phyloP scores from a whole-genome alignment of 2,113 vertebrate species.

The Hassar affinis region DNA sequence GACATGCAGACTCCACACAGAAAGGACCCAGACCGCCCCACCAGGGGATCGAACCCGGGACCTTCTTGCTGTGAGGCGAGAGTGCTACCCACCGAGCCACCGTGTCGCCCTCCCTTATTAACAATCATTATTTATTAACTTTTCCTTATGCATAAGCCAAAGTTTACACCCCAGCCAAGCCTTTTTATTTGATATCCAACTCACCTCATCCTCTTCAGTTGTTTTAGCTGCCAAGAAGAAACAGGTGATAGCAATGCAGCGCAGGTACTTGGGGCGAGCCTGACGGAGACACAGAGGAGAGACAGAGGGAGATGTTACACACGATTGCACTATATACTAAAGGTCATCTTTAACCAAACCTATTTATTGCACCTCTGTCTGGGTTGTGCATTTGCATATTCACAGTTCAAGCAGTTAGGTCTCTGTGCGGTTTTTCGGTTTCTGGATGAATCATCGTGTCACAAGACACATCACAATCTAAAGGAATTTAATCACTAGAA shows the following conservation, averaged over 20 bases:
- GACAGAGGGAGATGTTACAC: not conserved
- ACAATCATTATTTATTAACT: not conserved
- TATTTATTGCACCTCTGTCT: not conserved
- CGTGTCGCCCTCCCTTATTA: not conserved
- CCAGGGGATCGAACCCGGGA: too few species aligned
- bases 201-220: constrained; percentile 95
- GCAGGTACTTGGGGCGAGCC: constrained; percentile 96
- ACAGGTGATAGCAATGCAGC: constrained; percentile 95
- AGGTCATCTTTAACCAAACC: not conserved
- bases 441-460: not conserved
- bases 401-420: not conserved
- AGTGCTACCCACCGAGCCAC: too few species aligned
- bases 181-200: not conserved
- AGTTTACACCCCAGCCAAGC: too few species aligned
- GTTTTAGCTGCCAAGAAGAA: constrained; percentile 96
- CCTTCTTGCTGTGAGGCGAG: too few species aligned
- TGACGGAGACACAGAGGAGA: constrained; percentile 53
- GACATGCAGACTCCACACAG: too few species aligned
- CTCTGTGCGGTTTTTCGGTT: not conserved
- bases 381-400: not conserved
- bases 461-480: not conserved
- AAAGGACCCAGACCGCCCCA: too few species aligned
- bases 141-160: not conserved
- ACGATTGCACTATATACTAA: not conserved
- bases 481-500: not conserved